Percentiles rank a stretch among this genome's conserved stretches.
These are phyloP conservation scores for Dendronephthya gigantea DNA, from an alignment of 64 coral and sea anemone genomes.

Conservation along the genomic window DNA sequence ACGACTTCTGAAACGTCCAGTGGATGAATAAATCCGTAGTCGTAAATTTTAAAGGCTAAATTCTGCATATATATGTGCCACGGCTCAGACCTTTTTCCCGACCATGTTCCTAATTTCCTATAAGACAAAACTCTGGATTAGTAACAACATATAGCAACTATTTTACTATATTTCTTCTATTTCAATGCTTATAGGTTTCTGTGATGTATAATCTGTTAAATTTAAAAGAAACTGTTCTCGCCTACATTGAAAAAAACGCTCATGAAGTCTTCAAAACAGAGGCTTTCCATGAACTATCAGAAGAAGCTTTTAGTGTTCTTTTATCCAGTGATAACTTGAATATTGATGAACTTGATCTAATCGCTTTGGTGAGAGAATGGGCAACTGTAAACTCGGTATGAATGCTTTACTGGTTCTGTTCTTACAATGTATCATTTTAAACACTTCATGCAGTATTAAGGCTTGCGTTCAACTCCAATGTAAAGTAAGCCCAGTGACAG, in stretches of 20 bases:
- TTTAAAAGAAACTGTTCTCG: conserved; percentile 57
- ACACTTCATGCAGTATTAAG: too few species aligned
- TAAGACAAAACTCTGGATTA: too few species aligned
- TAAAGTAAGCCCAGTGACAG: too few species aligned
- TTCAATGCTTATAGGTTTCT: conserved; percentile 78
- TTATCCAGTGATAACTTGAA: conserved; percentile 70
- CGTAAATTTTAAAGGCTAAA: too few species aligned
- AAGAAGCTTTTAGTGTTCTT: conserved; percentile 50
- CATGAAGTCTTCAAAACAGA: conserved; percentile 81
- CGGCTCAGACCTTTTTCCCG: too few species aligned
- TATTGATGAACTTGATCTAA: conserved; percentile 81
- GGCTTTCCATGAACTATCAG: conserved; percentile 87
- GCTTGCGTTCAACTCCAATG: too few species aligned
- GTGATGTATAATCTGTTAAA: conserved; percentile 77
- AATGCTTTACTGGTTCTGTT: background rate
- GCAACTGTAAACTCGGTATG: conserved; percentile 96
- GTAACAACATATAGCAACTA: too few species aligned
- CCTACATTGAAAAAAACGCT: conserved; percentile 77
- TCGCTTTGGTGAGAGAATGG: conserved; percentile 79
- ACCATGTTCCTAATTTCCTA: too few species aligned
- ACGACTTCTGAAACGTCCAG: too few species aligned
- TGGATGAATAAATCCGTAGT: too few species aligned
- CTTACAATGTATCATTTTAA: too few species aligned
- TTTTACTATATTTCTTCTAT: background rate
- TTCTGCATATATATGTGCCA: too few species aligned